Evolutionary conservation across 2,797 vertebrate genomes (phyloP), one percentile per base, ranked within the genome.

Genomic region (Coilia nasus): DNA sequence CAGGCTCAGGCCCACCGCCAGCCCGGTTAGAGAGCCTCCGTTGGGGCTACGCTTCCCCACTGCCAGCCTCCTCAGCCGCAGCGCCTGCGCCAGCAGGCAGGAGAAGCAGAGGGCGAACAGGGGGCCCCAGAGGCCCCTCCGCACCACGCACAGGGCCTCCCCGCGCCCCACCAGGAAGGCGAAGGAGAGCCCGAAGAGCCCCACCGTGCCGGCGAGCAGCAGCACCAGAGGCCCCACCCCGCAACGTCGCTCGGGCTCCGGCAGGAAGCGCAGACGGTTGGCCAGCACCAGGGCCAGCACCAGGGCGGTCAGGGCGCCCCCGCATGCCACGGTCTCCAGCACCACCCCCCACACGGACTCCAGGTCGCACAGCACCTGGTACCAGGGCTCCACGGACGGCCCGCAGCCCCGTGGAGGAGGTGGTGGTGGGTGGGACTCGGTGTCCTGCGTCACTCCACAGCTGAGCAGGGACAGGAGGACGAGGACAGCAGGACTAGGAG

Each of bases 341-440:
- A 99, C 97, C 46, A 99, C 97, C 0, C 98, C 98, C 98, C 98
- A 99, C 11, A 97, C 95, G 0, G 97, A 95, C 92, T 99, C 98
- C 96, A 99, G 96, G 94, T 99, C 97, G 0, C 98, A 99, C 89
- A 99, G 96, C 88, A 97, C 95, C 31, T 97, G 90, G 62, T 98
- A 99, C 47, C 96, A 94, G 12, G 95, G 97, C 46, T 97, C 95
- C 11, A 99, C 96, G 25, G 96, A 94, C 88, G 96, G 91, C 3
- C 97, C 96, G 1, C 98, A 99, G 14, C 98, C 98, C 81, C 96
- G 94, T 0, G 98, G 96, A 0, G 96, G 96, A 1, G 50, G 50
- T 14, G 71, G 15, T n/a, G 31, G 35, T 54, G 96, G 96, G 88
- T 0, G 41, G 35, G 41, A 75, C 78, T 2, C 11, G 23, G 84